Conservation (phyloP, 2,113 vertebrate species). For the Zootoca vivipara region DNA sequence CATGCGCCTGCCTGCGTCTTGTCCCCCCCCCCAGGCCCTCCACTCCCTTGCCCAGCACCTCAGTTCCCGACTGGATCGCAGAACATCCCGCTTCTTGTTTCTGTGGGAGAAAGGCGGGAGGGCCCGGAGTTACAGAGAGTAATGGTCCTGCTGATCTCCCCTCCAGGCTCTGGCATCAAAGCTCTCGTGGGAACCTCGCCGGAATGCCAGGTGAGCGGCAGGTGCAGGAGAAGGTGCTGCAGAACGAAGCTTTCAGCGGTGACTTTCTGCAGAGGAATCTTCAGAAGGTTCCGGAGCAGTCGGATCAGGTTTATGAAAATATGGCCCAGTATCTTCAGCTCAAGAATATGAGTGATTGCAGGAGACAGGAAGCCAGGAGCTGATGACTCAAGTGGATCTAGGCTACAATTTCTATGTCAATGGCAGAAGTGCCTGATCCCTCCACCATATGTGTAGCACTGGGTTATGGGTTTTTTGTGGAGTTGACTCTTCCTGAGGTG, state of each 20-base stretch:
- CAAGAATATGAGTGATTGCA: constrained; percentile 84
- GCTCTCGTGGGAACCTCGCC: background rate
- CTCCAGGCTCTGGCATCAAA: constrained; percentile 1
- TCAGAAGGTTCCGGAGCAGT: constrained; percentile 83
- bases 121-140: too few species aligned
- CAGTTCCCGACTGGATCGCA: too few species aligned
- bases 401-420: constrained; percentile 87
- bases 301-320: constrained; percentile 88
- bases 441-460: constrained; percentile 85
- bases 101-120: too few species aligned
- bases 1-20: too few species aligned
- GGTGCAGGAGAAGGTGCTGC: constrained; percentile 76
- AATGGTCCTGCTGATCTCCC: too few species aligned
- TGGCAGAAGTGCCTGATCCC: constrained; percentile 83
- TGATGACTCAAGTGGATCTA: constrained; percentile 87
- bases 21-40: too few species aligned
- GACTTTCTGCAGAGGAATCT: constrained; percentile 85
- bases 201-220: background rate
- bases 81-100: too few species aligned
- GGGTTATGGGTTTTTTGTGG: constrained; percentile 90
- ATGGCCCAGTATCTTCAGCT: constrained; percentile 87
- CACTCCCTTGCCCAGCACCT: too few species aligned
- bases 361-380: constrained; percentile 74
- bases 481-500: constrained; percentile 85
- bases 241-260: constrained; percentile 85